Evolutionary conservation across 2,797 vertebrate genomes (phyloP).

Genomic region (Avahi laniger): DNA sequence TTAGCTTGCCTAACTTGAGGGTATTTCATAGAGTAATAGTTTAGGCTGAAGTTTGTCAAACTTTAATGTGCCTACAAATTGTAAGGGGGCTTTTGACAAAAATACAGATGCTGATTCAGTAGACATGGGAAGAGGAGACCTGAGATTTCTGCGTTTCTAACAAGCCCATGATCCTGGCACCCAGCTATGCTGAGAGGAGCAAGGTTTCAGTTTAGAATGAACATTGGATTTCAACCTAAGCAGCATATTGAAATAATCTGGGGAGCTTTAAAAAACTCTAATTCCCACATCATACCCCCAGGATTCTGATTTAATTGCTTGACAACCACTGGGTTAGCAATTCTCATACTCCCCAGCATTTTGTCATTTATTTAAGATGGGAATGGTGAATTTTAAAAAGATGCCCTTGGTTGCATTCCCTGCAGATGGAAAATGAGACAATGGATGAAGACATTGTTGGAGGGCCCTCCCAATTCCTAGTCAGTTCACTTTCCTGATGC

Average conservation of each 20-base stretch:
- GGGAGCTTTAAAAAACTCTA: not conserved
- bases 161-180: not conserved
- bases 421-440: slow-evolving; percentile 49
- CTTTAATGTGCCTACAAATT: not conserved
- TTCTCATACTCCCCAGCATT: not conserved
- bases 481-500: slow-evolving; percentile 51
- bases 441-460: slow-evolving; percentile 12
- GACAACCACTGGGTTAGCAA: not conserved
- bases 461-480: not conserved
- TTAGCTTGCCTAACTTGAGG: not conserved
- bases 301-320: slow-evolving; percentile 22
- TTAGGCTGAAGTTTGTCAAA: not conserved
- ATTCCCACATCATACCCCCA: not conserved
- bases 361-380: slow-evolving; percentile 27
- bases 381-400: slow-evolving; percentile 52
- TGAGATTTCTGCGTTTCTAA: not conserved
- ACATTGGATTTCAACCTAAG: not conserved
- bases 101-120: not conserved
- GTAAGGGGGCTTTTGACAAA: not conserved
- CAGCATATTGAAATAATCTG: not conserved
- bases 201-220: not conserved
- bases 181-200: no score
- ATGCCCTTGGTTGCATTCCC: not conserved
- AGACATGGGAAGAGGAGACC: not conserved
- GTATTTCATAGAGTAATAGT: not conserved